Base-by-base conservation (phyloP, 2,113 vertebrate genomes). In the Brachyhypopomus occidentalis region DNA sequence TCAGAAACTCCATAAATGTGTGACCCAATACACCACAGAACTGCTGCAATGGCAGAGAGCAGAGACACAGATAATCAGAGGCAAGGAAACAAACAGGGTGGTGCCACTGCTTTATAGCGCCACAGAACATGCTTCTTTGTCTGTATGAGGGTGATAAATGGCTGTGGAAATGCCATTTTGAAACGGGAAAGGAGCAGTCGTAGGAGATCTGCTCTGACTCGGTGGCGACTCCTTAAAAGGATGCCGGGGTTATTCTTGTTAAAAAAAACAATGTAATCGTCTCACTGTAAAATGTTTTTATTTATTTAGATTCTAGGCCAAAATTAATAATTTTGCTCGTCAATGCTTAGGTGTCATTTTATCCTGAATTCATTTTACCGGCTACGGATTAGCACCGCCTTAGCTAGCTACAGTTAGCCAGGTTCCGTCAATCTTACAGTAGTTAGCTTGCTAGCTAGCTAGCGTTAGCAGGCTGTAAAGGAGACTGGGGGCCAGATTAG, bases 1-100 rank as follows among this genome's bases (percentile, higher is more conserved):
- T 99, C 97, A 99, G 96, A 99, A 99, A 99, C 98, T 99, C 98
- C 98, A 99, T 99, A 99, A 99, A 99, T 99, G 98, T 99, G 96
- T 96, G 97, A 99, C 98, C 98, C 92, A 99, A 96, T 98, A 99
- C 97, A 99, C 98, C 98, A 99, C 98, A 97, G 97, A 99, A 99
- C 97, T 99, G 98, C 97, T 99, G 96, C 90, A 92, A 87, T 85
- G 62, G 83, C 87, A 83, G 85, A 69, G 81, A 66, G 38, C 27
- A 70, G 9, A 72, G 25, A 56, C 20, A 25, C 3, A 62, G 48
- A 67, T 30, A 3, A 30, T 69, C 22, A 70, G 73, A 67, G 11
- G 2, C n/a, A 38, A 20, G 23, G 5, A 62, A 71, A 38, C 27
- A 83, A 38, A 62, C 36, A 59, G 20, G n/a, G 23, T 59, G 27